A percentile compares a stretch with the other conserved stretches of the same genome.
Evolutionary conservation across 2,113 vertebrate species (phyloP).

Genomic region (Scomber scombrus): DNA sequence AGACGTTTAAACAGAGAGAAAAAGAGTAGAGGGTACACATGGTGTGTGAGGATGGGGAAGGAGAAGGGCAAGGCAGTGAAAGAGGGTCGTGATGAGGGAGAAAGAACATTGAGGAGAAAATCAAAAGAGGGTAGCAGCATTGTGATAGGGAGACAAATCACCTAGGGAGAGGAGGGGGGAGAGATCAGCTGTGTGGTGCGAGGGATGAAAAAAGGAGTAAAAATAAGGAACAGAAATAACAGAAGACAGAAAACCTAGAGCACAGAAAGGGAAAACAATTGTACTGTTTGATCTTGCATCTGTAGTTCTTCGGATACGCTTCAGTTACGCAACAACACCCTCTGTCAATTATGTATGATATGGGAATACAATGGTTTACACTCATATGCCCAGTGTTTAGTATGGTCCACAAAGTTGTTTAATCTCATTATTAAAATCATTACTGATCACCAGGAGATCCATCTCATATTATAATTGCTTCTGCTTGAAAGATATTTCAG

Average conservation of each 20-base stretch:
- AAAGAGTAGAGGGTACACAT: constrained; percentile 63
- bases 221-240: constrained; percentile 54
- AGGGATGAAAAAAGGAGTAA: constrained; percentile 50
- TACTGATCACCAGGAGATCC: constrained; percentile 33
- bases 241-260: constrained; percentile 40
- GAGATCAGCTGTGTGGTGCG: constrained; percentile 63
- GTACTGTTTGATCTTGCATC: constrained; percentile 48
- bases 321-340: constrained; percentile 13
- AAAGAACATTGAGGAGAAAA: constrained; percentile 74
- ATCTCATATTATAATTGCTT: constrained; percentile 42
- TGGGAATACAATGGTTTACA: background rate
- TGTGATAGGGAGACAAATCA: constrained; percentile 75
- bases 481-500: constrained; percentile 43
- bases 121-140: constrained; percentile 67
- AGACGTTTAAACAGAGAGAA: constrained; percentile 72
- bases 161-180: constrained; percentile 66
- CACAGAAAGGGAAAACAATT: constrained; percentile 41
- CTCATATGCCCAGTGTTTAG: constrained; percentile 11
- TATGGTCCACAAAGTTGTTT: constrained; percentile 13
- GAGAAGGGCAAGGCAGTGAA: constrained; percentile 14
- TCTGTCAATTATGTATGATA: background rate
- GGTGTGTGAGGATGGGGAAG: constrained; percentile 24
- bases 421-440: constrained; percentile 45
- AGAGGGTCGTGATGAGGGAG: constrained; percentile 46
- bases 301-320: constrained; percentile 23